Evolutionary conservation across 2,888 invertebrate genomes (phyloP).

Genomic region (Nemotelus pantherinus): DNA sequence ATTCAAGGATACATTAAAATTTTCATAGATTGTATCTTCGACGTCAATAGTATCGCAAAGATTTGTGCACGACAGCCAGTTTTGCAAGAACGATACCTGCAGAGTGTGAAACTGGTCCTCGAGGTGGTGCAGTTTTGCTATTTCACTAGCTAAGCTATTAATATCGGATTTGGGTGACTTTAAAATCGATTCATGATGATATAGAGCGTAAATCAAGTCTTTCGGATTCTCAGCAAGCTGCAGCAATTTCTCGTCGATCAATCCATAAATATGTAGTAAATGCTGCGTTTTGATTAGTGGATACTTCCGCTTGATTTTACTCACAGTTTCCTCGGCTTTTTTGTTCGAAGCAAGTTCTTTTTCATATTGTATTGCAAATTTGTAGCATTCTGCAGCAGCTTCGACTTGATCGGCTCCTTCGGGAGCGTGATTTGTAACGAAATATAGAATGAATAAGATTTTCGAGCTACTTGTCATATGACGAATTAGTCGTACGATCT

Average conservation of each 20-base stretch:
- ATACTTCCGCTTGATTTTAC: slow-evolving; percentile 62
- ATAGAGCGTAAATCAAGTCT: slow-evolving; percentile 60
- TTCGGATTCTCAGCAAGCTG: slow-evolving; percentile 61
- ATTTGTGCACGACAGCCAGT: slow-evolving; percentile 60
- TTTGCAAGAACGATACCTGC: slow-evolving; percentile 61
- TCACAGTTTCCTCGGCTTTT: slow-evolving; percentile 55
- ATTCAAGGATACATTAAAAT: slow-evolving; percentile 54
- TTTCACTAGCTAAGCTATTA: slow-evolving; percentile 61
- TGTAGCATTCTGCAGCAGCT: slow-evolving; percentile 63
- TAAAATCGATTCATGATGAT: slow-evolving; percentile 61
- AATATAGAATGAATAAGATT: slow-evolving; percentile 62
- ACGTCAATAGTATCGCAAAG: slow-evolving; percentile 56
- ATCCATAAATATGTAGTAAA: slow-evolving; percentile 60
- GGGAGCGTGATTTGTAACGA: slow-evolving; percentile 61
- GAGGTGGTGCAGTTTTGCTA: slow-evolving; percentile 59
- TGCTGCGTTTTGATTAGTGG: slow-evolving; percentile 63
- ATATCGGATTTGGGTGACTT: slow-evolving; percentile 61
- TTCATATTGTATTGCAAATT: slow-evolving; percentile 59
- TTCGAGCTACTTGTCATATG: slow-evolving; percentile 59
- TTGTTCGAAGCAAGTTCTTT: slow-evolving; percentile 54
- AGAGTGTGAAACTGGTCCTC: slow-evolving; percentile 56
- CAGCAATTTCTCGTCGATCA: slow-evolving; percentile 61
- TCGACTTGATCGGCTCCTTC: slow-evolving; percentile 64
- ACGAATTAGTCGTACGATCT: slow-evolving; percentile 61
- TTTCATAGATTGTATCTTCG: slow-evolving; percentile 63